Percentiles rank a stretch among this genome's conserved stretches.
These are phyloP conservation scores for Albula glossodonta DNA, from an alignment of 2,113 vertebrate species.

Conservation along the genomic window DNA sequence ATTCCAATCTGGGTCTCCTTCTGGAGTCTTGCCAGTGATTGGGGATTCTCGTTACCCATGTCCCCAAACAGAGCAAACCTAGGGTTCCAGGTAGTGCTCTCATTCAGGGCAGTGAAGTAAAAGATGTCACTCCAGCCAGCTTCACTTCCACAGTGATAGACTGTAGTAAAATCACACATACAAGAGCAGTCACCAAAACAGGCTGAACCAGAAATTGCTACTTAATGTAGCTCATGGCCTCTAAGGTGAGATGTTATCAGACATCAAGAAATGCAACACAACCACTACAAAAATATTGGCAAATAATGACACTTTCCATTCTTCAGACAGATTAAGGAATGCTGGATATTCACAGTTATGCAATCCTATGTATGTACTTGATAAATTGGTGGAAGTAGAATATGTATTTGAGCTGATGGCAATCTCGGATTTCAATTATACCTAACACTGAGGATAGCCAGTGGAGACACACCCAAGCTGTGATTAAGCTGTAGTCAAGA, in stretches of 20 bases:
- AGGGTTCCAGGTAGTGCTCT: slow-evolving; percentile 72
- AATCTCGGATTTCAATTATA: neutral
- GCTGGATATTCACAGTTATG: neutral
- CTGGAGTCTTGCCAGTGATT: slow-evolving; percentile 78
- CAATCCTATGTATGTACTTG: neutral
- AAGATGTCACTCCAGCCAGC: slow-evolving; percentile 81
- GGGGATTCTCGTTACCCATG: slow-evolving; percentile 82
- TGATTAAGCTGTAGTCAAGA: neutral
- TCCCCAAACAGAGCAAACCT: slow-evolving; percentile 83
- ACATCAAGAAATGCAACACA: neutral
- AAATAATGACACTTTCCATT: neutral
- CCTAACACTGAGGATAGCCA: neutral
- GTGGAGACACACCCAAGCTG: neutral
- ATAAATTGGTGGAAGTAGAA: neutral
- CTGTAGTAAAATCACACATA: slow-evolving; percentile 44
- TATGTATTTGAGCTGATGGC: neutral
- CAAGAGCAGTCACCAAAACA: slow-evolving; percentile 7
- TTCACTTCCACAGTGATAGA: slow-evolving; percentile 77
- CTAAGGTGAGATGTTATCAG: too few species aligned
- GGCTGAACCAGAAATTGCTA: neutral
- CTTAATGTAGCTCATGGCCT: neutral
- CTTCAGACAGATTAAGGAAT: neutral
- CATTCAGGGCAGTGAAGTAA: slow-evolving; percentile 73
- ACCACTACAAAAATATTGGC: neutral
- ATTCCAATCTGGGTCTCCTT: slow-evolving; percentile 76